These are phyloP conservation scores for Gymnocypris eckloni DNA, from an alignment of 2,797 vertebrate species.

Conservation along the genomic window DNA sequence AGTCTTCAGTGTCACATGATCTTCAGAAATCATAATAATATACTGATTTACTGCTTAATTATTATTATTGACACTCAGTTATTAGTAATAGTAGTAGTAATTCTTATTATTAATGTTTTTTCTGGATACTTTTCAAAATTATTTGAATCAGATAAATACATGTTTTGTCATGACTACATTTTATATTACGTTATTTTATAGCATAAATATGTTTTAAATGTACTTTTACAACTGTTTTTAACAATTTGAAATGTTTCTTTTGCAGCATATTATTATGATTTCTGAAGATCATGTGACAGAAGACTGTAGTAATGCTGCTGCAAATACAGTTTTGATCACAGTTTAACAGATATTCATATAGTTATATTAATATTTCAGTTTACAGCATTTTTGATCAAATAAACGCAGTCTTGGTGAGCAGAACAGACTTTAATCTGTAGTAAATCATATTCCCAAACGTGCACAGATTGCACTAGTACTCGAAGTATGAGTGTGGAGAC, in stretches of 20 bases:
- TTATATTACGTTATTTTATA: neutral
- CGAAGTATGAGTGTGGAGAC: neutral
- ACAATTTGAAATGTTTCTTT: neutral
- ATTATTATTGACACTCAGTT: neutral
- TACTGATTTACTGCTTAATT: neutral
- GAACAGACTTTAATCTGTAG: too few species aligned
- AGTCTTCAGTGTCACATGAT: neutral
- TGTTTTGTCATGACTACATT: neutral
- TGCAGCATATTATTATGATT: neutral
- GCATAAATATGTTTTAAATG: too few species aligned
- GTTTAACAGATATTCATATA: neutral
- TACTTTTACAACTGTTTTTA: neutral
- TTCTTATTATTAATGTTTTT: neutral
- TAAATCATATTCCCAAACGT: neutral
- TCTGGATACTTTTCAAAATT: neutral
- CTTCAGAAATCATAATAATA: neutral
- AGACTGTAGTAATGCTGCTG: neutral
- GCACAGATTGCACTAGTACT: neutral
- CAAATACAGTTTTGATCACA: neutral
- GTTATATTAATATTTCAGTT: neutral
- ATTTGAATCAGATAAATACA: neutral
- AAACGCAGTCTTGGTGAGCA: neutral
- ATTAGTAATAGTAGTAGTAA: neutral
- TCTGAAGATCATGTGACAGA: neutral
- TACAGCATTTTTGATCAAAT: neutral